A percentile compares a stretch with the other conserved stretches of the same genome.
phyloP scores from a whole-genome alignment of 2,113 vertebrate species.

The Centrocercus urophasianus region DNA sequence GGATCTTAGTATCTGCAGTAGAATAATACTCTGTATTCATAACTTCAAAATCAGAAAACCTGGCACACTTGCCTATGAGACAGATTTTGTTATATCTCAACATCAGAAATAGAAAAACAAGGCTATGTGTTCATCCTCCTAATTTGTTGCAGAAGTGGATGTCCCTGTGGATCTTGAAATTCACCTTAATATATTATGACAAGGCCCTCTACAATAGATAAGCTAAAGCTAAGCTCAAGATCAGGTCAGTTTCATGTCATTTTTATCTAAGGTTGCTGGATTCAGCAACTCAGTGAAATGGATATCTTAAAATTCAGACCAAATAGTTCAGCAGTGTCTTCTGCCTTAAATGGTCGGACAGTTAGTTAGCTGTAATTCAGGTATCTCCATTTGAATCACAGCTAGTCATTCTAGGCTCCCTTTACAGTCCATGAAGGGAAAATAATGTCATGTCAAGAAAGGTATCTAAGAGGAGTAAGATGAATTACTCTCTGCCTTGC shows the following conservation, averaged over 20 bases:
- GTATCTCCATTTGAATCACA: not conserved
- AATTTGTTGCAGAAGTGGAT: not conserved
- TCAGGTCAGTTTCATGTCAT: not conserved
- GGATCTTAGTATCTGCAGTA: not conserved
- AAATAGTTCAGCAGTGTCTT: not conserved
- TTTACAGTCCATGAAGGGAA: not conserved
- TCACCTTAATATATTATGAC: not conserved
- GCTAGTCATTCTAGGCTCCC: not conserved
- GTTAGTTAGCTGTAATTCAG: not conserved
- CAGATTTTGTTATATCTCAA: not conserved
- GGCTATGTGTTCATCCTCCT: not conserved
- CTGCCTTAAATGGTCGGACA: not conserved
- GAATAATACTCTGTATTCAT: not conserved
- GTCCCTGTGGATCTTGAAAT: not conserved
- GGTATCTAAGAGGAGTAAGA: constrained; percentile 17
- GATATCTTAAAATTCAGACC: not conserved
- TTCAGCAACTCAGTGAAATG: not conserved
- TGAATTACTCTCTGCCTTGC: constrained; percentile 18
- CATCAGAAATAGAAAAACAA: not conserved
- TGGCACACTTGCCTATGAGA: fast-evolving
- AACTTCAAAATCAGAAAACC: not conserved
- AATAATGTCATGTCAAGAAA: constrained; percentile 34
- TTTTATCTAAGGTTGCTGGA: not conserved
- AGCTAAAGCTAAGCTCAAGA: not conserved
- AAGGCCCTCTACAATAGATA: not conserved